Evolutionary conservation across 1,140 invertebrate genomes (phyloP), one percentile per base, ranked within the genome.

Genomic region (Adoxophyes honmai): DNA sequence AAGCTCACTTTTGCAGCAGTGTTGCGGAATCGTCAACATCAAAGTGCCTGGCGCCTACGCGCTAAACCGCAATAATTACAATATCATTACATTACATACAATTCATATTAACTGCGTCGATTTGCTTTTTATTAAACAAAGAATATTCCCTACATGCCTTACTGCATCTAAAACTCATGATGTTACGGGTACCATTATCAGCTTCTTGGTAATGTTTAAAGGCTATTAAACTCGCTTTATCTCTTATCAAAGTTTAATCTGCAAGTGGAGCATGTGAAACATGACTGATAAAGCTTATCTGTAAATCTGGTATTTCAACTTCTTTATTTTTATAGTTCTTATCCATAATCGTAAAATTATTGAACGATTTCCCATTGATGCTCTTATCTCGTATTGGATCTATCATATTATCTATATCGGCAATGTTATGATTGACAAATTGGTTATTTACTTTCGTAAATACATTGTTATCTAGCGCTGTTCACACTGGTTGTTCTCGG

Each of bases 191-290:
- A 3, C 21, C 21, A 34, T 33, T 51, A 13, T 14, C 18, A 51
- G 13, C 33, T n/a, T 1, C 48, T 11, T 44, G 16, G 2, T 13
- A 11, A 38, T 1, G 36, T 51, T 28, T 73, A 68, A n/a, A 75
- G 73, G 80, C 73, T 80, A 75, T 75, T 86, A 84, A 86, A 84
- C 76, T 76, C 62, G 55, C 33, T 70, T 74, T 79, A 78, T 75
- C 70, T 76, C 60, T 80, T 81, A 85, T 83, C 75, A 60, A n/a
- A 35, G 53, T 56, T 53, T 78, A 78, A 81, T 78, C 81, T 68
- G 62, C 56, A 68, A 54, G 58, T 72, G 52, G 60, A 74, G 71
- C 76, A 57, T 72, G 68, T 71, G 62, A 68, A 71, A 78, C 67
- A 71, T 68, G 54, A 54, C 52, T 75, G 83, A 86, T 86, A 85